Percentiles rank a stretch among this genome's conserved stretches.
These are phyloP conservation scores for Eurosta solidaginis DNA, from an alignment of 1,140 invertebrate genomes.

Conservation along the genomic window DNA sequence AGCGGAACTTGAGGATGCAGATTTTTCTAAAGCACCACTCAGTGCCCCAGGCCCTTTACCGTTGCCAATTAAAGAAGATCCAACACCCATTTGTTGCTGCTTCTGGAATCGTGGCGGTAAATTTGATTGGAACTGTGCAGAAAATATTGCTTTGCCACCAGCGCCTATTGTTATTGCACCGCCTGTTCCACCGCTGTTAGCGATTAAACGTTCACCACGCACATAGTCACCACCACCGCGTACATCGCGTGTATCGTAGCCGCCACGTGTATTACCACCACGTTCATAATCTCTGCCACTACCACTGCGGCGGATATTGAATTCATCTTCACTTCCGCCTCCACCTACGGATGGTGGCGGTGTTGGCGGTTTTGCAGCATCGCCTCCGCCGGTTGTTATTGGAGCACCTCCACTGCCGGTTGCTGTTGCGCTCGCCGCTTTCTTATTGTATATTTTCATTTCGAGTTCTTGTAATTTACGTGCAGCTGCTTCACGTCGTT, in stretches of 20 bases:
- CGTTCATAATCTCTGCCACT: constrained; percentile 31
- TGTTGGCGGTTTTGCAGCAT: constrained; percentile 40
- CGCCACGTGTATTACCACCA: constrained; percentile 33
- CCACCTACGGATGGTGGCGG: constrained; percentile 14
- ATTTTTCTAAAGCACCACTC: constrained; percentile 57
- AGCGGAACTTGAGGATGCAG: constrained; percentile 58
- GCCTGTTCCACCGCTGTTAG: constrained; percentile 37
- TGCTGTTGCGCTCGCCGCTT: constrained; percentile 57
- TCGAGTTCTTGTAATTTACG: constrained; percentile 71
- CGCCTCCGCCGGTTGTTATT: neutral
- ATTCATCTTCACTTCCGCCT: constrained; percentile 29
- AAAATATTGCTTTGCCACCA: constrained; percentile 63
- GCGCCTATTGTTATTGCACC: constrained; percentile 17
- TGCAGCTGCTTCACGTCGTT: constrained; percentile 65
- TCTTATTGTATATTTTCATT: constrained; percentile 66
- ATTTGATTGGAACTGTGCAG: constrained; percentile 76
- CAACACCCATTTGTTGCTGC: constrained; percentile 65
- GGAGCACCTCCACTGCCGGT: neutral
- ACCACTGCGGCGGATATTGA: constrained; percentile 32
- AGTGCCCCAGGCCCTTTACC: constrained; percentile 38
- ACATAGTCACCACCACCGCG: constrained; percentile 31
- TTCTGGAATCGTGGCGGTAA: constrained; percentile 85
- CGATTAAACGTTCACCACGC: constrained; percentile 7
- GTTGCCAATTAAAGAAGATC: constrained; percentile 38
- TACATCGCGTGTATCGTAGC: constrained; percentile 16